Conservation (phyloP, 2,888 invertebrate genomes). For the Drosophila hamatofila region DNA sequence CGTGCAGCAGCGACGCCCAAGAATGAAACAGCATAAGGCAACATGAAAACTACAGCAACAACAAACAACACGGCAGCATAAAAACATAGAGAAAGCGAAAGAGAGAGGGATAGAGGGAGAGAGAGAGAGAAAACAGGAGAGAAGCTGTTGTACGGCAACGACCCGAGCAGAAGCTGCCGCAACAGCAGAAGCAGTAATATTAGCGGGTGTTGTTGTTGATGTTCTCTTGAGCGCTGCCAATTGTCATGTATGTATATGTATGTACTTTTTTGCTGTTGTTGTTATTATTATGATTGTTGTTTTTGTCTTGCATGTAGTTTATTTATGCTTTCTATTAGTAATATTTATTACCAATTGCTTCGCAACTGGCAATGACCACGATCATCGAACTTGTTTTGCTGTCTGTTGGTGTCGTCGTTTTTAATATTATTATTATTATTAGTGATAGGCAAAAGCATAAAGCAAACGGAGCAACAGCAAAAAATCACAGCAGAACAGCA, state of each 20-base stretch:
- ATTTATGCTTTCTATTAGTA: slow-evolving; percentile 22
- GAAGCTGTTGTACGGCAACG: slow-evolving; percentile 55
- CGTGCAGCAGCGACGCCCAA: slow-evolving; percentile 75
- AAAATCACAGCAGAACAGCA: background rate
- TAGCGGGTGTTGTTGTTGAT: slow-evolving; percentile 62
- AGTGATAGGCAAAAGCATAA: slow-evolving; percentile 34
- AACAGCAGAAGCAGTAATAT: slow-evolving; percentile 49
- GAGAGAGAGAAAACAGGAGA: slow-evolving; percentile 38
- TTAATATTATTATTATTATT: slow-evolving; percentile 27
- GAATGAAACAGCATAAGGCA: slow-evolving; percentile 74
- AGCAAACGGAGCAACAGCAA: background rate
- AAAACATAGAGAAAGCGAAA: slow-evolving; percentile 47
- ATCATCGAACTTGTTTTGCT: slow-evolving; percentile 48
- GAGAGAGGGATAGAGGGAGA: slow-evolving; percentile 18
- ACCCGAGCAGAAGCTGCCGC: slow-evolving; percentile 56
- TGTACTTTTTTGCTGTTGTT: slow-evolving; percentile 43
- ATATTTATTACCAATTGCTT: slow-evolving; percentile 19
- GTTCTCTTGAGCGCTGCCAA: slow-evolving; percentile 43
- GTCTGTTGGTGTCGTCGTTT: slow-evolving; percentile 35
- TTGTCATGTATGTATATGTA: slow-evolving; percentile 74
- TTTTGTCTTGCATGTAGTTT: slow-evolving; percentile 29
- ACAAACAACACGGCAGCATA: slow-evolving; percentile 51
- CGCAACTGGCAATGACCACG: slow-evolving; percentile 11
- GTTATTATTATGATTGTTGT: too few relatives aligned
- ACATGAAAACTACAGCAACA: slow-evolving; percentile 73